phyloP scores from a whole-genome alignment of 92 coral and sea anemone species.

The Umimayanthus chanpuru region DNA sequence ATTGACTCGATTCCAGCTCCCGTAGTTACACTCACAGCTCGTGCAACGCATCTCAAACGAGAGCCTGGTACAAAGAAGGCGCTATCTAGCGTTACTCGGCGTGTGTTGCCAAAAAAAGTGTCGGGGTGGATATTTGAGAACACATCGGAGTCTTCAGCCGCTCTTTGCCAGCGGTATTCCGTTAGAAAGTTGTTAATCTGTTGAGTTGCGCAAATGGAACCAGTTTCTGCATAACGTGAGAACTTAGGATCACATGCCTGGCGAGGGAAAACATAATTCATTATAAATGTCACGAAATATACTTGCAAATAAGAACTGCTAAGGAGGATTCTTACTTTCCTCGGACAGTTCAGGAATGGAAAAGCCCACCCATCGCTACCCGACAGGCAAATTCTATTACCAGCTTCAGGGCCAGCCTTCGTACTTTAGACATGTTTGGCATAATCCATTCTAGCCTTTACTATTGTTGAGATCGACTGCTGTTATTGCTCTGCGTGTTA shows the following conservation, averaged over 20 bases:
- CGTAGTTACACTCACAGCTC: slow-evolving; percentile 77
- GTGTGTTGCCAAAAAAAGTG: slow-evolving; percentile 82
- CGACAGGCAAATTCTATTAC: too few relatives aligned
- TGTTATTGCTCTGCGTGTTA: too few relatives aligned
- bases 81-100: slow-evolving; percentile 84
- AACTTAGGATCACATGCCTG: slow-evolving; percentile 96
- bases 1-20: slow-evolving; percentile 88
- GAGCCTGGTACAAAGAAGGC: slow-evolving; percentile 85
- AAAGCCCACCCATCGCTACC: too few relatives aligned
- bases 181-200: slow-evolving; percentile 78
- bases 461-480: too few relatives aligned
- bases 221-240: slow-evolving; percentile 93
- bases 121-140: slow-evolving; percentile 70
- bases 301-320: too few relatives aligned
- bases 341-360: too few relatives aligned
- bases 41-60: slow-evolving; percentile 86
- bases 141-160: slow-evolving; percentile 49
- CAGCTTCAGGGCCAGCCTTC: too few relatives aligned
- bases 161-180: slow-evolving; percentile 88
- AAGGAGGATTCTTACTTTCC: too few relatives aligned
- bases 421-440: too few relatives aligned
- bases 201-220: slow-evolving; percentile 87
- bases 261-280: neutral
- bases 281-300: too few relatives aligned
- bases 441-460: too few relatives aligned